Base-by-base conservation (phyloP, 2,888 invertebrate species). In the Oegoconia quadripuncta region DNA sequence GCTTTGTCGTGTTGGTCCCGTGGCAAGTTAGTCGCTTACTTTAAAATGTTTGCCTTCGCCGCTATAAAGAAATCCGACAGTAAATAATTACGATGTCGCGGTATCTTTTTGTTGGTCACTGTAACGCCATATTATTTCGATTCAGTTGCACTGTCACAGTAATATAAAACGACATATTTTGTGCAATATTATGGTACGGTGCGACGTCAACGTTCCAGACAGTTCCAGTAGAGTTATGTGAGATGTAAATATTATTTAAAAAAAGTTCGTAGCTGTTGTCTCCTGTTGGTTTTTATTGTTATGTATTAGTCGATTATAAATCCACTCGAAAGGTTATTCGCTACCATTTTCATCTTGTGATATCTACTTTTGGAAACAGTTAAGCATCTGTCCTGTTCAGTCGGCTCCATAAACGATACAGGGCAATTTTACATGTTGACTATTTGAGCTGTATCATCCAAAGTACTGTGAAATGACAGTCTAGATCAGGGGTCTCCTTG, bases 21-120 rank as follows among this genome's bases (percentile, higher is more conserved):
- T 56, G 62, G 66, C 58, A 57, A 49, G 50, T 54, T 50, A 46
- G 52, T 50, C 62, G 60, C 63, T 61, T 55, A 65, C 63, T 64
- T 72, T 74, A 68, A 74, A 74, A 76, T 79, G 74, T 81, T 81
- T 78, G 74, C 76, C 71, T 75, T 71, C 62, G 60, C 50, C 39
- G 67, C 66, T 59, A 74, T 79, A 80, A 80, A 77, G 74, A 70
- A 74, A 73, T 80, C 77, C 50, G 43, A 49, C 54, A 61, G 66
- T 80, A 79, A 83, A 80, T 78, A 74, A 83, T 80, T 73, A 73
- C 71, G 64, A 74, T 75, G 72, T 52, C 63, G 56, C 63, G 54
- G 63, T 55, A 42, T 59, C 66, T 70, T 76, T 74, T 74, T 68
- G 67, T 72, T 69, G 65, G 59, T 52, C 52, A 55, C 50, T 51